Evolutionary conservation across 2,888 invertebrate species (phyloP), one percentile per base, ranked within the genome.

Genomic region (Taenaris catops): DNA sequence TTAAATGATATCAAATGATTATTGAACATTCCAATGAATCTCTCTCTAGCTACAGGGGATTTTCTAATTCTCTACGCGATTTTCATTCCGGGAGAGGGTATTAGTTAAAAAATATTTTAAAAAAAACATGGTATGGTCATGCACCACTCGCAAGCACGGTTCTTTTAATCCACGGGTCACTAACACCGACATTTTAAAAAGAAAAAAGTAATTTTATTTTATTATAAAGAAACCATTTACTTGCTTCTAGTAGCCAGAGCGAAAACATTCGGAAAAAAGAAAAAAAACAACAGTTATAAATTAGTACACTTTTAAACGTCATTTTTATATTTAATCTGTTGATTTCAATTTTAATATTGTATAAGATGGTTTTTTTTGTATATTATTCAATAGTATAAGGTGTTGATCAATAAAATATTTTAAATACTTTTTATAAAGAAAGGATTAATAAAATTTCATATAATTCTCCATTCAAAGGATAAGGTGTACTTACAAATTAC

Each of bases 201-300:
- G 41, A 48, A 35, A 51, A 53, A 31, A 31, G 23, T 12, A n/a
- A 41, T 42, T 44, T 34, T 42, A 46, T 46, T 48, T 38, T 42
- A 48, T 57, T 55, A 51, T 44, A 53, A 58, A 56, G 55, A 52
- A 58, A 50, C 50, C 66, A 76, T 64, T 84, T 81, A 86, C 84
- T 86, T 86, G 84, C 81, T 83, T 83, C 86, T 86, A 84, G 84
- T 86, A 86, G 84, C 86, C 81, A 86, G 72, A 83, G 81, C 86
- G 86, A 80, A 80, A 78, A 74, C 72, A 61, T 73, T 71, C 65
- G 65, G 58, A 55, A 60, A 46, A 60, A 65, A 56, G 53, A 59
- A 45, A 60, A 63, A 63, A 60, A 63, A 7, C 11, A 40, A 36
- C 38, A 53, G 62, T 61, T 51, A 64, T 49, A 51, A 51, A 72